Percentiles rank a stretch among this genome's conserved stretches.
These are phyloP conservation scores for Noctua pronuba DNA, from an alignment of 2,888 invertebrate species.

Conservation along the genomic window DNA sequence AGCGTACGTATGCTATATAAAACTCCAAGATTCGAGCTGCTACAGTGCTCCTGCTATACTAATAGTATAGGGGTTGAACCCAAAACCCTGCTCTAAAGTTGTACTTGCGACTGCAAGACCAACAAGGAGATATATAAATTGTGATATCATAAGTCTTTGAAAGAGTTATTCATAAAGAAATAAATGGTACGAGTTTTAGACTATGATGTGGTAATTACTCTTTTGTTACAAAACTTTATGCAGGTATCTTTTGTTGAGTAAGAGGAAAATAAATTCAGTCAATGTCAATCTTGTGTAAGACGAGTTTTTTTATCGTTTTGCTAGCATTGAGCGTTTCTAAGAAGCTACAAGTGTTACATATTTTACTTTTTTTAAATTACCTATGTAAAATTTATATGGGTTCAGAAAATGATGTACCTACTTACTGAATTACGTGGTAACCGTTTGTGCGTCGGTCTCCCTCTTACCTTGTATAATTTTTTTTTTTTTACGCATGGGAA, in stretches of 20 bases:
- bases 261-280: constrained; percentile 27
- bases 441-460: too few relatives aligned
- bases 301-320: background rate
- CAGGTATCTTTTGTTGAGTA: constrained; percentile 9
- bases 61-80: background rate
- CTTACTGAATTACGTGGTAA: too few relatives aligned
- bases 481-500: too few relatives aligned
- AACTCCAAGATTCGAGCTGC: too few relatives aligned
- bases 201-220: background rate
- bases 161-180: background rate
- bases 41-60: too few relatives aligned
- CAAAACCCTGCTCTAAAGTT: background rate
- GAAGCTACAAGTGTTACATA: constrained; percentile 14
- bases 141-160: background rate
- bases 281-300: constrained; percentile 27
- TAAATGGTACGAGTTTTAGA: constrained; percentile 1
- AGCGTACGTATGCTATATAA: too few relatives aligned
- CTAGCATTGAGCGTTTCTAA: constrained; percentile 1
- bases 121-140: background rate
- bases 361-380: background rate
- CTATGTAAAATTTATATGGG: too few relatives aligned
- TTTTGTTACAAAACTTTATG: constrained; percentile 2
- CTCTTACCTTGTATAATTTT: too few relatives aligned
- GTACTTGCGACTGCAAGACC: background rate
- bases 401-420: too few relatives aligned